Conservation (phyloP, 1,140 invertebrate genomes). For the Drosophila dunni region DNA sequence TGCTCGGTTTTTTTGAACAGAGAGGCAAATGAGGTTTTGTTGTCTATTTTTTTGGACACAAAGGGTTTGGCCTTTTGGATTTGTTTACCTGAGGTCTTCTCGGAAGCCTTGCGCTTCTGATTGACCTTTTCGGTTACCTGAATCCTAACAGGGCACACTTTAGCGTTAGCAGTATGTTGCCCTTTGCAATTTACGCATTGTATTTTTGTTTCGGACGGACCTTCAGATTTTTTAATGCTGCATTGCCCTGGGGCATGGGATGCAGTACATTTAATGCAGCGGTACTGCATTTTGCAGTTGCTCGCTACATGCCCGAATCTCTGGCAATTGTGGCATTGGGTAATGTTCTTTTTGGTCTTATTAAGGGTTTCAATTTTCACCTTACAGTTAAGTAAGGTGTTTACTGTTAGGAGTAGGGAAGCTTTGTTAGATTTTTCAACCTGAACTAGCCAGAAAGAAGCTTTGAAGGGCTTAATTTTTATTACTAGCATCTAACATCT, state of each 20-base stretch:
- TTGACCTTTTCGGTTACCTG: neutral
- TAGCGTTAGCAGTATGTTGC: neutral
- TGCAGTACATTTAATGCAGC: constrained; percentile 19
- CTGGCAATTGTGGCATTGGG: constrained; percentile 11
- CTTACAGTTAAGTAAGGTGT: neutral
- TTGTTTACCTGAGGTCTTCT: neutral
- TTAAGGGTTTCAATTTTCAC: neutral
- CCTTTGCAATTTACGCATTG: constrained; percentile 2
- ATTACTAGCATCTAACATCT: too few relatives aligned
- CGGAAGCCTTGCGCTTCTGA: neutral
- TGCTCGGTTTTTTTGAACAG: neutral
- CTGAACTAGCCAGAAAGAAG: neutral
- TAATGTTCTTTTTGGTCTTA: neutral
- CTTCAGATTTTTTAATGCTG: neutral
- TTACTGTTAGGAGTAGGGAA: neutral
- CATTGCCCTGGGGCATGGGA: neutral
- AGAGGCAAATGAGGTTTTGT: neutral
- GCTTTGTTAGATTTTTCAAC: neutral
- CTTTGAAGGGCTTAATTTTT: neutral
- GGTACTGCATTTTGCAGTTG: constrained; percentile 22
- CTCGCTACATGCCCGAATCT: constrained; percentile 12
- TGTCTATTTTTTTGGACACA: neutral
- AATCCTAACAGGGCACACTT: neutral
- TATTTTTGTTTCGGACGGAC: neutral
- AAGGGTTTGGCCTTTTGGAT: neutral